Evolutionary conservation across 35 echinoderm and acorn worm genomes (phyloP), one percentile per base, ranked within the genome.

Genomic region (Hemicentrotus pulcherrimus): DNA sequence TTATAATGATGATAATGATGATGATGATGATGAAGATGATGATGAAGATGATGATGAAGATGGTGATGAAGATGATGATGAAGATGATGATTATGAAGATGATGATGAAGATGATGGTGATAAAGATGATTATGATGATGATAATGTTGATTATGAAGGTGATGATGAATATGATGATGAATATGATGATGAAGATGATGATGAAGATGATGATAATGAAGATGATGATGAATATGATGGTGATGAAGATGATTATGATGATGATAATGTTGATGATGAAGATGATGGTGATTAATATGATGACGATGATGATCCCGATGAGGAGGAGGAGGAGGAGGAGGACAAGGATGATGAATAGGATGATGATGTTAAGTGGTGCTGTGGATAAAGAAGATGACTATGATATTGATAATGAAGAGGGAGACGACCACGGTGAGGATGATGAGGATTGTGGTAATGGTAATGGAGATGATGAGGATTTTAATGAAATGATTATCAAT

Each of bases 191-290:
- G n/a, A n/a, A n/a, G n/a, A 32, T 88, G 31, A 32, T 88, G 86
- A 88, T 88, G 86, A 88, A 2, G 28, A 88, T 88, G 31, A 88
- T 88, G n/a, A 32, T 88, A 24, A 88, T 88, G 31, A 88, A 9
- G 28, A 32, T 88, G 86, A 88, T 88, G 86, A 88, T 88, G 86
- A 88, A 9, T 5, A 88, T 9, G 86, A 88, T 88, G 31, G 31
- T 88, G n/a, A 88, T 88, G 86, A 88, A 9, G 86, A 32, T 88
- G 86, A 32, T 88, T 5, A 88, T 88, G 86, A 88, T 88, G 86
- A 88, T 88, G 31, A 88, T 88, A 4, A 13, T 88, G 86, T 3
- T 52, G 48, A 52, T 52, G 48, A 52, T 52, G 48, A 52, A 6
- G 48, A 52, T 52, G 48, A 52, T 52, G 48, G 12, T 52, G 48